Evolutionary conservation across 92 coral and sea anemone species (phyloP).

Genomic region (Meandrina meandrites): DNA sequence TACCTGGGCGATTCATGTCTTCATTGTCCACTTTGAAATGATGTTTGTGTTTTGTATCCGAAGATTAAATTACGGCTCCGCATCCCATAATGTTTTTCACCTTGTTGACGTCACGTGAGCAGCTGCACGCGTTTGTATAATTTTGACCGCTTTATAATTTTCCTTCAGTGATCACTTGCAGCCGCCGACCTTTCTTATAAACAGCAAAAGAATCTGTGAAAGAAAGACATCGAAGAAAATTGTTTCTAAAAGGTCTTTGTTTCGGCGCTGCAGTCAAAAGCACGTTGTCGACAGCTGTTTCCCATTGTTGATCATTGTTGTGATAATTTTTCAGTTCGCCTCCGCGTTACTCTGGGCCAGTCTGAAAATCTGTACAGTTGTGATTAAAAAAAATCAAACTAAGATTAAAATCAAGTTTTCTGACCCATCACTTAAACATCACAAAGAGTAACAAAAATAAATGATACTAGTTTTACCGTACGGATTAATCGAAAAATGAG

Average conservation of each 20-base stretch:
- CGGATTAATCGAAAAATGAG: too few species aligned
- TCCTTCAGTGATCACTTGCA: too few species aligned
- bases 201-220: not conserved
- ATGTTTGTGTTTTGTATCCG: slow-evolving; percentile 46
- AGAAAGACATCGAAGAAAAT: not conserved
- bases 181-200: not conserved
- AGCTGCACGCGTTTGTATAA: not conserved
- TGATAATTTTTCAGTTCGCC: not conserved
- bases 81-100: slow-evolving; percentile 40
- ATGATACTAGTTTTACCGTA: too few species aligned
- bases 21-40: slow-evolving; percentile 36
- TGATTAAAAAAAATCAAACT: too few species aligned
- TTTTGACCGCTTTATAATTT: not conserved
- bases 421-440: not conserved
- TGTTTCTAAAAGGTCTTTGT: not conserved
- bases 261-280: not conserved
- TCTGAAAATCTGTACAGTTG: not conserved
- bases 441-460: not conserved
- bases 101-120: slow-evolving; percentile 21
- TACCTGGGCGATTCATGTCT: slow-evolving; percentile 85
- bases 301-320: not conserved
- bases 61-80: slow-evolving; percentile 8
- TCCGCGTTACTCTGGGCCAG: not conserved
- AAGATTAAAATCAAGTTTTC: too few species aligned
- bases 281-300: not conserved